Conservation (phyloP, 2,797 vertebrate species). For the Phaenicophaeus curvirostris region DNA sequence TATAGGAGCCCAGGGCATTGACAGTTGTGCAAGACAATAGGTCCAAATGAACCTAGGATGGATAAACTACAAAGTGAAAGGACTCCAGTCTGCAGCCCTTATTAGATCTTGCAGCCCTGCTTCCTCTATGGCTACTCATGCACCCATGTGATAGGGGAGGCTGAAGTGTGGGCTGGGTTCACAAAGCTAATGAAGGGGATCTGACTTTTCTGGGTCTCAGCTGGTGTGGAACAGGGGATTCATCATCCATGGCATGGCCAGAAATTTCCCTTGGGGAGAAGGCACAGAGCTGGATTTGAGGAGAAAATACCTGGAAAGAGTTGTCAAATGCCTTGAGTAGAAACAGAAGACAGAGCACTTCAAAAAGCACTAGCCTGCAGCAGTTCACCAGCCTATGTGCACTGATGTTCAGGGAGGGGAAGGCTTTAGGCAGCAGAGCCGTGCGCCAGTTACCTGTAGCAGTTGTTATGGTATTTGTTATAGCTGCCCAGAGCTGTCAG, state of each 20-base stretch:
- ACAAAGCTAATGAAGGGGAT: background rate
- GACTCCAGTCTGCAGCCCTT: background rate
- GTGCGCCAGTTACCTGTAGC: slow-evolving; percentile 85
- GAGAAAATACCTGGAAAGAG: background rate
- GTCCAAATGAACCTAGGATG: background rate
- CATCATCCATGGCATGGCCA: background rate
- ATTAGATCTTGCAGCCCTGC: background rate
- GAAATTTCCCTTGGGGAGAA: background rate
- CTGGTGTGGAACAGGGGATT: background rate
- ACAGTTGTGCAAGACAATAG: background rate
- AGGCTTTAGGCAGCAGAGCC: background rate
- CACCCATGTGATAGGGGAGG: background rate
- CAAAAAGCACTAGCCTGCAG: background rate
- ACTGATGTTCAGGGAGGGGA: background rate
- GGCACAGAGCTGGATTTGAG: background rate
- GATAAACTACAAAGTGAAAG: background rate
- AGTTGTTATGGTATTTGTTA: slow-evolving; percentile 94
- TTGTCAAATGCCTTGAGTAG: background rate
- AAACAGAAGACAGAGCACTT: background rate
- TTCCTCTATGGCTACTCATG: background rate
- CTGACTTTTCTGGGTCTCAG: background rate
- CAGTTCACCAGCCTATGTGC: background rate
- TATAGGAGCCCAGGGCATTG: background rate
- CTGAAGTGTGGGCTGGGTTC: background rate
- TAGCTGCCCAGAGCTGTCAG: slow-evolving; percentile 93